Evolutionary conservation across 2,113 vertebrate species (phyloP).

Genomic region (Cyprinodon variegatus): DNA sequence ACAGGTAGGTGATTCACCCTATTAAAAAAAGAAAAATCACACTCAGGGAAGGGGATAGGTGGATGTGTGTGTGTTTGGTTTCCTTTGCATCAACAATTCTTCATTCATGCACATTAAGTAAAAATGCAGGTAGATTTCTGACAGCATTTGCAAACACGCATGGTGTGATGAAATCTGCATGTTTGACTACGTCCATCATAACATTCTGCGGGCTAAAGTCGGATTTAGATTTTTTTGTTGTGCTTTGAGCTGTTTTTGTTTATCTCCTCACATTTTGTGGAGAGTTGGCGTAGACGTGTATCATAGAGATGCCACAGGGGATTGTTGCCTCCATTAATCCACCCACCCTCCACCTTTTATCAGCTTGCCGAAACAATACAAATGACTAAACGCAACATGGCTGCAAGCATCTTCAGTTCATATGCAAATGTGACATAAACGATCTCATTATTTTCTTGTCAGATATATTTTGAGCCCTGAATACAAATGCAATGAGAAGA

Average conservation of each 20-base stretch:
- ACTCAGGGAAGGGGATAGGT: not conserved
- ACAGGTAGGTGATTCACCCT: conserved; percentile 75
- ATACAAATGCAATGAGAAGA: conserved; percentile 4
- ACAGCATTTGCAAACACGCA: conserved; percentile 1
- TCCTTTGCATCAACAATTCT: not conserved
- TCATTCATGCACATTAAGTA: not conserved
- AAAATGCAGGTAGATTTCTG: conserved; percentile 14
- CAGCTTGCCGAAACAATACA: conserved; percentile 24
- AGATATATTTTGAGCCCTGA: not conserved
- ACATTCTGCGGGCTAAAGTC: conserved; percentile 16
- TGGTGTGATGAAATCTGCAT: conserved; percentile 1
- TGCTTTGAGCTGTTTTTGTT: conserved; percentile 60
- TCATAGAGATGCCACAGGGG: conserved; percentile 57
- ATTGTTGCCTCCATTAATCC: conserved; percentile 73
- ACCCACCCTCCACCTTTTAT: conserved; percentile 35
- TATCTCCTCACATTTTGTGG: conserved; percentile 36
- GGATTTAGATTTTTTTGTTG: not conserved
- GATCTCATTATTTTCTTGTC: conserved; percentile 56
- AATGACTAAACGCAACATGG: conserved; percentile 16
- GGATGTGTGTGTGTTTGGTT: not conserved
- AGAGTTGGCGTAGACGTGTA: conserved; percentile 46
- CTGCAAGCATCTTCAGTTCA: conserved; percentile 28
- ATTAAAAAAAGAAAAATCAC: conserved; percentile 11
- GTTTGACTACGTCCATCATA: not conserved
- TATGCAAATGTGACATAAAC: conserved; percentile 37